Evolutionary conservation across 2,888 invertebrate species (phyloP).

Genomic region (Drosophila cognata): DNA sequence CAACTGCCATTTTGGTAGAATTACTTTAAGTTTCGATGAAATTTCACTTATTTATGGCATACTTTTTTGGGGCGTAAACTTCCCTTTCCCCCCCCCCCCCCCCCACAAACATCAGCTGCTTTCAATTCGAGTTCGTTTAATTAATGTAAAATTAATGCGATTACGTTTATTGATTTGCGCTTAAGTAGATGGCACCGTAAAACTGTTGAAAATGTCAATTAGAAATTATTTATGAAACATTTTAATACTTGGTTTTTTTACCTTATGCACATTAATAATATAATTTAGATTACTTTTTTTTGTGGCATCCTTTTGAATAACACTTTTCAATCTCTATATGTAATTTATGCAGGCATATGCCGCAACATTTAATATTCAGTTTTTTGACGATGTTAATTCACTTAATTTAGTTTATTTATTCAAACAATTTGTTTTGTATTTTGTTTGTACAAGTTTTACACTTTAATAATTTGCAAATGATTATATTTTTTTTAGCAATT

Average conservation of each 20-base stretch:
- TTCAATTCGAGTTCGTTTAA: constrained; percentile 58
- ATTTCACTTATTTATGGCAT: constrained; percentile 48
- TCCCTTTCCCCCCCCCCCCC: no score
- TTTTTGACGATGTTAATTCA: constrained; percentile 39
- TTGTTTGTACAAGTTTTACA: constrained; percentile 23
- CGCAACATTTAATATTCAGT: constrained; percentile 12
- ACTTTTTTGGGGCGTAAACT: constrained; percentile 27
- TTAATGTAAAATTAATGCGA: constrained; percentile 64
- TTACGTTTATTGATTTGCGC: constrained; percentile 61
- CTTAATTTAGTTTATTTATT: constrained; percentile 40
- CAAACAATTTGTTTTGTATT: constrained; percentile 12
- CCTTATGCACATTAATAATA: constrained; percentile 39
- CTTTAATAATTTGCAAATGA: constrained; percentile 6
- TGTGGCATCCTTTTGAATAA: constrained; percentile 10
- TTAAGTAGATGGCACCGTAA: constrained; percentile 50
- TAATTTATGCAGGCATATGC: constrained; percentile 22
- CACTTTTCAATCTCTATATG: constrained; percentile 1
- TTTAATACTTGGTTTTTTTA: background rate
- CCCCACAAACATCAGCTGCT: constrained; percentile 38
- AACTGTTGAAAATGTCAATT: constrained; percentile 68
- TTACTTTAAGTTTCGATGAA: constrained; percentile 52
- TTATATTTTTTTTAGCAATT: constrained; percentile 6
- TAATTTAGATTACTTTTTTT: constrained; percentile 35
- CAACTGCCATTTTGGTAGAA: constrained; percentile 7
- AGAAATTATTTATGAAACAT: constrained; percentile 56